phyloP scores from a whole-genome alignment of 2,797 vertebrate species.

The Hoplostethus mediterraneus region DNA sequence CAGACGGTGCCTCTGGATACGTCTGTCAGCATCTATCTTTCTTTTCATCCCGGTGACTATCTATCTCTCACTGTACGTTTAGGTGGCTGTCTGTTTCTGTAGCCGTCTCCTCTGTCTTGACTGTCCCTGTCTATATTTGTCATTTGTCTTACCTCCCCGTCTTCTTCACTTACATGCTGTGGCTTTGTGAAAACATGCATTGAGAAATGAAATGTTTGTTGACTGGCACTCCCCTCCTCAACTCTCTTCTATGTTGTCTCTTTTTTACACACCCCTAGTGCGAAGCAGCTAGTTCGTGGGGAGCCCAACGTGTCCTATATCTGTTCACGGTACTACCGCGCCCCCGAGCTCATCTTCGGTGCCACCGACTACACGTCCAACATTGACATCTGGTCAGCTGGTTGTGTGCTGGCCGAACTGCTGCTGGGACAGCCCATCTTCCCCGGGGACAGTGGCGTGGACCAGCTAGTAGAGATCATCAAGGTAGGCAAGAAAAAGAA shows the following conservation, averaged over 20 bases:
- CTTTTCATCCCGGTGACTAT: constrained; percentile 11
- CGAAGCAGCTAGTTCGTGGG: constrained; percentile 93
- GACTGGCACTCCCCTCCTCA: constrained; percentile 2
- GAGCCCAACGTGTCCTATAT: constrained; percentile 97
- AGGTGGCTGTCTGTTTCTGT: constrained; percentile 25
- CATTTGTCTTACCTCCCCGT: constrained; percentile 5
- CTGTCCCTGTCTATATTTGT: constrained; percentile 22
- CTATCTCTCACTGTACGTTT: constrained; percentile 15
- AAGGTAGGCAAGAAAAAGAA: constrained; percentile 83
- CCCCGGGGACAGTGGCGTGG: constrained; percentile 94
- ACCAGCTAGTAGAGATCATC: constrained; percentile 97
- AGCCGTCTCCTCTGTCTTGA: constrained; percentile 16
- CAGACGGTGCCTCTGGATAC: not conserved
- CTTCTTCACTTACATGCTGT: constrained; percentile 2
- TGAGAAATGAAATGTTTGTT: constrained; percentile 15
- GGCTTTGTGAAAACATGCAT: constrained; percentile 8
- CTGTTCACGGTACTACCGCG: constrained; percentile 96
- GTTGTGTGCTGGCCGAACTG: constrained; percentile 94
- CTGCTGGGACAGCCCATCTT: constrained; percentile 95
- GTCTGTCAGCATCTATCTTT: constrained; percentile 22
- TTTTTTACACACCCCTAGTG: constrained; percentile 75
- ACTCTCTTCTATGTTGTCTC: constrained; percentile 18
- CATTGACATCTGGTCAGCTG: constrained; percentile 97
- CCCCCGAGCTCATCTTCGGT: constrained; percentile 96
- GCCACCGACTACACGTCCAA: constrained; percentile 96